Evolutionary conservation across 1,140 invertebrate species (phyloP).

Genomic region (Calephelis nemesis): DNA sequence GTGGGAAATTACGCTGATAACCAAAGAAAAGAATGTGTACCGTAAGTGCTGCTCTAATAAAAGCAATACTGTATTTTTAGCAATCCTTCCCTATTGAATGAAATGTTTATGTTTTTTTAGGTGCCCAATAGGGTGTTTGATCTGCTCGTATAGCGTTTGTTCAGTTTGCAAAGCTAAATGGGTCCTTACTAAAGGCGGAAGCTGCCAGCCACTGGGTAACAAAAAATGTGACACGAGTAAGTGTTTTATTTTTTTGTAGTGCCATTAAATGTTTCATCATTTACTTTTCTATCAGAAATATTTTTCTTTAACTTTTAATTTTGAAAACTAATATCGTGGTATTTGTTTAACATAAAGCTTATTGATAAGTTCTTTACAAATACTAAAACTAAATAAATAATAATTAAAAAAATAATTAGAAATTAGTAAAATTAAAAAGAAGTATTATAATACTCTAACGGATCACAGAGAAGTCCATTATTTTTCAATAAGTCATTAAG

Average conservation of each 20-base stretch:
- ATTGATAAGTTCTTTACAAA: too few species aligned
- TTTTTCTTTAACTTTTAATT: neutral
- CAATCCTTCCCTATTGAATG: constrained; percentile 17
- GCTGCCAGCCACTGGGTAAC: constrained; percentile 84
- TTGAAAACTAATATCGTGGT: too few species aligned
- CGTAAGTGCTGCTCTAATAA: constrained; percentile 51
- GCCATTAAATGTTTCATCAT: neutral
- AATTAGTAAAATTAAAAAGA: too few species aligned
- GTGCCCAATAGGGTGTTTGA: constrained; percentile 86
- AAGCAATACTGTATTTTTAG: constrained; percentile 32
- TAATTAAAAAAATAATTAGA: too few species aligned
- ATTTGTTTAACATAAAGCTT: too few species aligned
- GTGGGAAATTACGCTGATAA: constrained; percentile 85
- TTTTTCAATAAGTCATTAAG: too few species aligned
- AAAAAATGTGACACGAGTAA: constrained; percentile 82
- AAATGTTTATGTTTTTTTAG: constrained; percentile 57
- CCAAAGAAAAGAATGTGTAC: constrained; percentile 85
- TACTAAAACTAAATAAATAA: too few species aligned
- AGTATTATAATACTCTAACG: too few species aligned
- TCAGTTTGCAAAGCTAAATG: constrained; percentile 85
- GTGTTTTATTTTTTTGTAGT: constrained; percentile 37
- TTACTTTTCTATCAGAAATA: neutral
- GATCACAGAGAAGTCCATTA: too few species aligned
- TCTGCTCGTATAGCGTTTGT: constrained; percentile 84
- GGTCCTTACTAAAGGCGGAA: constrained; percentile 84